These are phyloP conservation scores for Stercorarius parasiticus DNA, from an alignment of 2,113 vertebrate species.

Conservation along the genomic window DNA sequence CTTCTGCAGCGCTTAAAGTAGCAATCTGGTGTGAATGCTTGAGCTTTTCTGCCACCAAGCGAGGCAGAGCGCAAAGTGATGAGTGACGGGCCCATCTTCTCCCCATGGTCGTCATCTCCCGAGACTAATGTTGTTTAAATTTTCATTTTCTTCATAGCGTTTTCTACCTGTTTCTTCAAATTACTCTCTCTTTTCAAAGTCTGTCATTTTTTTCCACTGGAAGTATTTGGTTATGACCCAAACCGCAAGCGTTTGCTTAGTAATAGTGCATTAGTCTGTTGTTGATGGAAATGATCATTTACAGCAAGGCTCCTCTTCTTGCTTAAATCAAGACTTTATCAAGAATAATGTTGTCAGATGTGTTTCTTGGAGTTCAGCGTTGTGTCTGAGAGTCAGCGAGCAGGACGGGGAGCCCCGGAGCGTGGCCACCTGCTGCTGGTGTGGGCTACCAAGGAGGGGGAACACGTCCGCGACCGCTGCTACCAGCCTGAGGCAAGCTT, in stretches of 20 bases:
- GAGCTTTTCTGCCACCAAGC: not conserved
- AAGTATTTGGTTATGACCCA: not conserved
- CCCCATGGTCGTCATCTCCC: accelerated
- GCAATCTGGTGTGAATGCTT: not conserved
- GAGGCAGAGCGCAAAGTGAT: not conserved
- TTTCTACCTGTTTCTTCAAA: not conserved
- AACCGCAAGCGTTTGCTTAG: not conserved
- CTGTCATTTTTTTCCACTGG: not conserved
- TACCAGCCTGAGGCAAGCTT: not conserved
- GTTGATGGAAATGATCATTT: not conserved
- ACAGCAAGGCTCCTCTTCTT: not conserved
- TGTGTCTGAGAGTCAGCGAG: accelerated
- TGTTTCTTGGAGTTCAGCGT: not conserved
- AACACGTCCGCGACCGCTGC: accelerated
- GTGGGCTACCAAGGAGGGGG: not conserved
- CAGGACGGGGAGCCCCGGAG: not conserved
- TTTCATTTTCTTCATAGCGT: not conserved
- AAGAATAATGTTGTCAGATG: no score
- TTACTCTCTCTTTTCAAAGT: not conserved
- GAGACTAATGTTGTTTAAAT: not conserved
- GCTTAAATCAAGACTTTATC: not conserved
- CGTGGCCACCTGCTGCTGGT: not conserved
- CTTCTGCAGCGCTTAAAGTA: not conserved
- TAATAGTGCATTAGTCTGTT: accelerated
- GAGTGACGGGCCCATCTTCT: not conserved